Conservation (phyloP, 2,888 invertebrate genomes). For the Tolmerus cingulatus region DNA sequence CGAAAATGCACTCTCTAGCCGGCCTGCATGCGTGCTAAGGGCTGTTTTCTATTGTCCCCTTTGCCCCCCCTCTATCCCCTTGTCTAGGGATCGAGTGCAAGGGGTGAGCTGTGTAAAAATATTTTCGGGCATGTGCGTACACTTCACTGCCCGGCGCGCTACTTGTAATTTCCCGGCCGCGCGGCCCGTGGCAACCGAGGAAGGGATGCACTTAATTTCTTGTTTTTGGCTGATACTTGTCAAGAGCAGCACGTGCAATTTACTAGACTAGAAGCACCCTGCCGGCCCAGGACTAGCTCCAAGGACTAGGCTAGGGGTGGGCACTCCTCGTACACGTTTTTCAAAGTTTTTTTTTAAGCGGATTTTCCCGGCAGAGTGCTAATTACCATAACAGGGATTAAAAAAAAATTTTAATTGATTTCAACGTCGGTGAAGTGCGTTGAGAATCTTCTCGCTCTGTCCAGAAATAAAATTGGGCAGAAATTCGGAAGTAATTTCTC, state of each 20-base stretch:
- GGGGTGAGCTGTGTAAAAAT: constrained; percentile 7
- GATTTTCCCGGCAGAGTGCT: constrained; percentile 17
- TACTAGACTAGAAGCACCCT: background rate
- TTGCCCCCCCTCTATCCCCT: background rate
- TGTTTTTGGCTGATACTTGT: constrained; percentile 17
- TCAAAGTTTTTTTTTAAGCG: constrained; percentile 9
- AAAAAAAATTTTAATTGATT: constrained; percentile 21
- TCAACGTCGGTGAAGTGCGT: background rate
- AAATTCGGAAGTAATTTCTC: background rate
- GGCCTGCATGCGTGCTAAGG: constrained; percentile 31
- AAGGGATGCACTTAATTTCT: constrained; percentile 27
- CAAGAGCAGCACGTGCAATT: constrained; percentile 43
- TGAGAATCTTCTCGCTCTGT: background rate
- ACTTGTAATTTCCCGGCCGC: background rate
- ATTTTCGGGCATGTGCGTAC: constrained; percentile 32
- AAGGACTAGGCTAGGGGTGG: background rate
- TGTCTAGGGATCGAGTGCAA: background rate
- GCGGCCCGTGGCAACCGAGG: background rate
- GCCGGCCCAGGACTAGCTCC: background rate
- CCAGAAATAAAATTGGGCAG: background rate
- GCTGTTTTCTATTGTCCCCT: background rate
- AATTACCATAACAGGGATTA: background rate
- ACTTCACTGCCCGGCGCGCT: background rate
- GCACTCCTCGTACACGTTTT: background rate
- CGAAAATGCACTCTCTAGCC: constrained; percentile 28